Base-by-base conservation (phyloP, 2,797 vertebrate species). In the Mus minutoides region DNA sequence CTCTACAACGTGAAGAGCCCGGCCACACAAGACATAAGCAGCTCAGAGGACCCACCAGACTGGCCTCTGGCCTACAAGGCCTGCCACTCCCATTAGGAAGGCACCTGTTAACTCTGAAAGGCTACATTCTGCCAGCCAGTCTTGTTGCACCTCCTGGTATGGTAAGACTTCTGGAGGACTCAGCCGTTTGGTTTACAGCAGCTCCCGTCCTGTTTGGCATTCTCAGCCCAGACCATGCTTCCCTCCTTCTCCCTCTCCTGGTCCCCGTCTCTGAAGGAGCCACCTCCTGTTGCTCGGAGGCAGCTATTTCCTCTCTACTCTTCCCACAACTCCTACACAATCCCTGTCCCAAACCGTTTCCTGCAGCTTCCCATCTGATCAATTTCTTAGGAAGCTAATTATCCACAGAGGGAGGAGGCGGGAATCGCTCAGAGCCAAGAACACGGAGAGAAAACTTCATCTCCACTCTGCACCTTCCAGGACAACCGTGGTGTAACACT, bases 341-440 rank as follows among this genome's bases (percentile, higher is more conserved):
- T 94, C 92, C 91, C 88, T 73, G 84, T 92, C 96, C 97, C 86
- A 93, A 95, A 92, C 79, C 86, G 49, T 85, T 94, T 97, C 96
- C 92, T 96, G 79, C 92, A 62, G 92, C 73, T 96, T 96, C 95
- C 97, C 96, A 97, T 95, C 94, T 92, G 94, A 95, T 95, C 96
- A 91, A 64, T 95, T 97, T 97, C 97, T 97, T 87, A 94, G 94
- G 95, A 97, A 96, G 95, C 86, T 97, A 95, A 97, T 97, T 90
- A 98, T 19, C 94, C 90, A 46, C 1, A 8, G 79, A 94, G 71
- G 88, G 69, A 96, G 93, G 96, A 95, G 94, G 93, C 1, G n/a
- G 94, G 88, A 80, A 56, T 86, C 77, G 64, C 82, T 88, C 31
- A 49, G 94, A 82, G 91, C 93, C 95, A 97, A 96, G 85, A 97